Percentiles rank a stretch among this genome's conserved stretches.
Evolutionary conservation across 2,113 vertebrate species (phyloP).

Genomic region (Ptilonorhynchus violaceus): DNA sequence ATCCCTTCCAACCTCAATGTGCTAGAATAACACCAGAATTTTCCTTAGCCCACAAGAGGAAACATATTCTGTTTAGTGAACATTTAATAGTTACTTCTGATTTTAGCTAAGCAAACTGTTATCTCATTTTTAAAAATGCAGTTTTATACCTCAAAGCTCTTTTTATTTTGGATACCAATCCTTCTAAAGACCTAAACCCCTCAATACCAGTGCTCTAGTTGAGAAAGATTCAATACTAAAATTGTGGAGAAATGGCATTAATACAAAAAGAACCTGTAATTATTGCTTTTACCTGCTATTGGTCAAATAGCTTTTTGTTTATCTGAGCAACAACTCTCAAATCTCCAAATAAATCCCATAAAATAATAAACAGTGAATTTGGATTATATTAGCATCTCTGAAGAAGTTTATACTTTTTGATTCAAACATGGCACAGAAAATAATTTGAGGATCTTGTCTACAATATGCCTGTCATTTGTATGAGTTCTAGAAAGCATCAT

Average conservation of each 20-base stretch:
- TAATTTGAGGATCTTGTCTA: neutral
- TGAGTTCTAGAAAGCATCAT: neutral
- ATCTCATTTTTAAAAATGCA: neutral
- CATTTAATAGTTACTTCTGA: neutral
- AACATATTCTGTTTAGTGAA: neutral
- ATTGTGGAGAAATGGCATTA: neutral
- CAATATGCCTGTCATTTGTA: neutral
- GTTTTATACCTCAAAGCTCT: neutral
- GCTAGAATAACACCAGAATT: neutral
- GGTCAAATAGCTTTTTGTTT: neutral
- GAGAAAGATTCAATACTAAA: neutral
- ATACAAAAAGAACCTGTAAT: neutral
- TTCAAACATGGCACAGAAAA: neutral
- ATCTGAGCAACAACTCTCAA: neutral
- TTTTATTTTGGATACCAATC: neutral
- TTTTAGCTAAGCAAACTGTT: neutral
- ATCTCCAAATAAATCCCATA: neutral
- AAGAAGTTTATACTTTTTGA: neutral
- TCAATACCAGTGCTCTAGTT: neutral
- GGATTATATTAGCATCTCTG: neutral
- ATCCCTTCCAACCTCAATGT: neutral
- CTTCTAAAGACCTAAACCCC: neutral
- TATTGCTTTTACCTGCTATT: neutral
- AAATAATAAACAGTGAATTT: neutral
- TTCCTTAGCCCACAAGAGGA: neutral